phyloP scores from a whole-genome alignment of 2,888 invertebrate species.

The Drosophila parthenogenetica region DNA sequence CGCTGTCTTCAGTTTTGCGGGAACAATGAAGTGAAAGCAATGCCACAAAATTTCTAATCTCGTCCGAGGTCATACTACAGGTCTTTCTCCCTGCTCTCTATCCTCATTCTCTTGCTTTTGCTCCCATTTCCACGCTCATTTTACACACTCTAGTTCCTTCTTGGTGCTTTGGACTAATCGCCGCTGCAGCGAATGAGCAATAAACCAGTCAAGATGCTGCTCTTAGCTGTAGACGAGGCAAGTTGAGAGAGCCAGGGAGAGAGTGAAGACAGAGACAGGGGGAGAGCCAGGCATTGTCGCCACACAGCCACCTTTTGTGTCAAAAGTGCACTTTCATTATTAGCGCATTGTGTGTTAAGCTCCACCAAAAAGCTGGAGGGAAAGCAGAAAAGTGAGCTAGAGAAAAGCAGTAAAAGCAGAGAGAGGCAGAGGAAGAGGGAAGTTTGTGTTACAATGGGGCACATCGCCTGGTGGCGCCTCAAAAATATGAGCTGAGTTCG shows the following conservation, averaged over 20 bases:
- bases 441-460: neutral
- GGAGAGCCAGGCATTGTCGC: constrained; percentile 49
- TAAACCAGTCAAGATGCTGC: constrained; percentile 60
- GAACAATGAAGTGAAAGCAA: constrained; percentile 71
- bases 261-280: neutral
- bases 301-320: constrained; percentile 77
- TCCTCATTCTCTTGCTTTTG: neutral
- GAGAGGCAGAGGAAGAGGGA: neutral
- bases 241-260: neutral
- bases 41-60: constrained; percentile 77
- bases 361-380: neutral
- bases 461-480: constrained; percentile 19
- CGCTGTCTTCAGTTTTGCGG: neutral
- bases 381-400: neutral
- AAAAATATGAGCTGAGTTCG: constrained; percentile 69
- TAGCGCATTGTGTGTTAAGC: constrained; percentile 69
- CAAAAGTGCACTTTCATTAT: constrained; percentile 80
- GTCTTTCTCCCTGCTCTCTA: neutral
- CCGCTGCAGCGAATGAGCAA: constrained; percentile 76
- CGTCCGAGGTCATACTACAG: constrained; percentile 46
- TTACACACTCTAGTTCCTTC: neutral
- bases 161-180: constrained; percentile 57
- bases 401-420: too few relatives aligned
- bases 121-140: neutral
- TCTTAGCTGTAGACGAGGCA: neutral